These are phyloP conservation scores for Calidris pugnax DNA, from an alignment of 2,113 vertebrate genomes.

Conservation along the genomic window DNA sequence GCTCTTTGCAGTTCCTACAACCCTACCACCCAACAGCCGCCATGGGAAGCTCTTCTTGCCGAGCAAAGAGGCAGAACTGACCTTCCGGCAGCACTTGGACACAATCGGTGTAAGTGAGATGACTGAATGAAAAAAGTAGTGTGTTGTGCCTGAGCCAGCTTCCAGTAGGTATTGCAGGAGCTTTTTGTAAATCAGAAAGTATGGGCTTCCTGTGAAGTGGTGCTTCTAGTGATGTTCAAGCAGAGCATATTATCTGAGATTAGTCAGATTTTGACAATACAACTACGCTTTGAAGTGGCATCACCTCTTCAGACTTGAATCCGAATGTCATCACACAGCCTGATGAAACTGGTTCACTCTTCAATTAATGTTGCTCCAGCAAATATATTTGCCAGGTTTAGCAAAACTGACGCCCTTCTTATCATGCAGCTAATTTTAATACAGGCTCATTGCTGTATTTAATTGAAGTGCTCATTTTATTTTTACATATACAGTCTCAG, in stretches of 20 bases:
- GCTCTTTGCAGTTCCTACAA: slow-evolving; percentile 93
- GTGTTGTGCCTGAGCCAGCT: background rate
- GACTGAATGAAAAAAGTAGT: background rate
- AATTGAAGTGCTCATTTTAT: background rate
- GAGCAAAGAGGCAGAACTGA: slow-evolving; percentile 91
- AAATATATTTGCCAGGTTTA: background rate
- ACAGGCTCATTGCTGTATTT: background rate
- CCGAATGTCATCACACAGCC: background rate
- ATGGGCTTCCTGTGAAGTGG: background rate
- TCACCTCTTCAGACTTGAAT: background rate
- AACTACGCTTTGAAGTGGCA: background rate
- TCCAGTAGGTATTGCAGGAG: background rate
- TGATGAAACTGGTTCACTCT: background rate
- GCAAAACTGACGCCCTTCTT: background rate
- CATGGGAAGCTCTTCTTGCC: slow-evolving; percentile 91
- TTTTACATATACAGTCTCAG: background rate
- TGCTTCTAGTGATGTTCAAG: background rate
- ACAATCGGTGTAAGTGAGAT: slow-evolving; percentile 89
- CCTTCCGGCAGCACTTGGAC: slow-evolving; percentile 91
- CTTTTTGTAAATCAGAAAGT: background rate
- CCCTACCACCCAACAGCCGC: slow-evolving; percentile 92
- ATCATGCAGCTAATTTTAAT: background rate
- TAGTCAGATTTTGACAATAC: background rate
- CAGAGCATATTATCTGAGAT: background rate
- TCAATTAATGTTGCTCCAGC: background rate